These are phyloP conservation scores for Nasonia oneida DNA, from an alignment of 2,888 invertebrate species.

Conservation along the genomic window DNA sequence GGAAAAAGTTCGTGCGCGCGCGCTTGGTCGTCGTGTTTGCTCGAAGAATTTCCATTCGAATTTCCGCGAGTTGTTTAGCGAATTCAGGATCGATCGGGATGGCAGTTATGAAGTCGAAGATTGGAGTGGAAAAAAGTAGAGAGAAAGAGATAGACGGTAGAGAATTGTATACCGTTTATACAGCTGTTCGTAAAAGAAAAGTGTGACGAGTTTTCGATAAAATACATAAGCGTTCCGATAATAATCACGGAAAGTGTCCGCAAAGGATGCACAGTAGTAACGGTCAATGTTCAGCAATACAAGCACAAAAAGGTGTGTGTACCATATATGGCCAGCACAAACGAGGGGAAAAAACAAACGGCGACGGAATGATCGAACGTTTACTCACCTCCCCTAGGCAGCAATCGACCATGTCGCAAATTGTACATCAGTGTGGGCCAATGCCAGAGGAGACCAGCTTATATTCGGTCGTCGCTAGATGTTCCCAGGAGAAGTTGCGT, in stretches of 20 bases:
- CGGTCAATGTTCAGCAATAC: too few species aligned
- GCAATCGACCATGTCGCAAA: conserved; percentile 25
- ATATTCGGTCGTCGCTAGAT: neutral
- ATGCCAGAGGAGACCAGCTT: neutral
- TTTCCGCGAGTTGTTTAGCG: neutral
- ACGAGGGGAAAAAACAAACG: neutral
- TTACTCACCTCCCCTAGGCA: neutral
- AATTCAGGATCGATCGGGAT: neutral
- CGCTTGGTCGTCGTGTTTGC: neutral
- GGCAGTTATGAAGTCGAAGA: neutral
- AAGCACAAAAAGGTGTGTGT: neutral
- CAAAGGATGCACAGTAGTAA: neutral
- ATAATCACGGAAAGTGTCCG: neutral
- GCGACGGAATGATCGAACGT: neutral
- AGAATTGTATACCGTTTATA: too few species aligned
- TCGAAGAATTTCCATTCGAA: neutral
- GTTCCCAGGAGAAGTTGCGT: neutral
- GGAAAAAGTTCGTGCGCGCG: neutral
- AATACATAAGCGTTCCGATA: neutral
- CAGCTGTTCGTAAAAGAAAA: too few species aligned
- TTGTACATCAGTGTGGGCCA: neutral
- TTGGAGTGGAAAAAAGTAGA: neutral
- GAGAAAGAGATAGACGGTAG: too few species aligned
- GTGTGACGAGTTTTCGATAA: too few species aligned
- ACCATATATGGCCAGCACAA: neutral